phyloP scores from a whole-genome alignment of 2,888 invertebrate genomes.

The Gisinianus flammeolus region DNA sequence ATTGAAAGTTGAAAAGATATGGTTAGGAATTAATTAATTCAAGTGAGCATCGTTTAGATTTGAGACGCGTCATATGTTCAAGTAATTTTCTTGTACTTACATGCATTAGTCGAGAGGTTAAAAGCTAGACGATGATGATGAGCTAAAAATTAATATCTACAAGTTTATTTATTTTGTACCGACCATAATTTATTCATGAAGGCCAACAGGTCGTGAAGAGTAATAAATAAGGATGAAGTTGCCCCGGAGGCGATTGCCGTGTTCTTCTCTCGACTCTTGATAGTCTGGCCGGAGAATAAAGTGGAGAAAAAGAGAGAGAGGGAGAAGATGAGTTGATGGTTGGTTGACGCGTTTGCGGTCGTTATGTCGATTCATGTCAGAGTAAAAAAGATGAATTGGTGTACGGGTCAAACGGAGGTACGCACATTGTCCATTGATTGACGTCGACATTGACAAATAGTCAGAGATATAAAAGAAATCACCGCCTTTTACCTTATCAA shows the following conservation, averaged over 20 bases:
- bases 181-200: too few relatives aligned
- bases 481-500: conserved; percentile 8
- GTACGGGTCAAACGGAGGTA: conserved; percentile 6
- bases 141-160: too few relatives aligned
- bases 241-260: neutral
- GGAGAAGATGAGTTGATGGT: neutral
- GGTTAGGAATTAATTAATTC: too few relatives aligned
- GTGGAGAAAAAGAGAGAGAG: neutral
- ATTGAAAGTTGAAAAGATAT: too few relatives aligned
- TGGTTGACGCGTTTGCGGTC: neutral
- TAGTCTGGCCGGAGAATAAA: neutral
- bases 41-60: too few relatives aligned
- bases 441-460: conserved; percentile 35
- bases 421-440: conserved; percentile 10
- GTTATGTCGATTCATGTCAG: conserved; percentile 24
- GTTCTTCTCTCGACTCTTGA: neutral
- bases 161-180: too few relatives aligned
- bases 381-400: conserved; percentile 10
- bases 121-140: too few relatives aligned
- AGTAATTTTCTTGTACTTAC: too few relatives aligned
- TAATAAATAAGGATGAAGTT: too few relatives aligned
- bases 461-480: conserved; percentile 1
- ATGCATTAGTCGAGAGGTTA: too few relatives aligned
- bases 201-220: too few relatives aligned
- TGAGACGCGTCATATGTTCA: too few relatives aligned